Percentiles rank a stretch among this genome's conserved stretches.
phyloP scores from a whole-genome alignment of 1,140 invertebrate genomes.

The Carposina sasakii region DNA sequence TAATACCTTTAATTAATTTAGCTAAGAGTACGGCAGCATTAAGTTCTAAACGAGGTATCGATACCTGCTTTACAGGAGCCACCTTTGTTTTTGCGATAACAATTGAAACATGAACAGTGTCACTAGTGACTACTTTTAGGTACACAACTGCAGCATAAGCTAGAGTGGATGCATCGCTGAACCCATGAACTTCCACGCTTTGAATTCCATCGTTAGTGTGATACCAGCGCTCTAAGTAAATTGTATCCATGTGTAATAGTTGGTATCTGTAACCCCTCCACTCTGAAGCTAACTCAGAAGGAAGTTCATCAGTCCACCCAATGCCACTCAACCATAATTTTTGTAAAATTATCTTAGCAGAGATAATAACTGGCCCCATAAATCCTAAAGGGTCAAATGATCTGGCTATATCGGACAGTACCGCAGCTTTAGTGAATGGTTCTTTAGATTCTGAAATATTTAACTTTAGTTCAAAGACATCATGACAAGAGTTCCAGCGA shows the following conservation, averaged over 20 bases:
- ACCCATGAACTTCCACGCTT: constrained; percentile 14
- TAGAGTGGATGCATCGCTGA: neutral
- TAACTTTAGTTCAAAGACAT: constrained; percentile 25
- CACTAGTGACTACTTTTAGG: neutral
- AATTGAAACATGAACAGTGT: constrained; percentile 11
- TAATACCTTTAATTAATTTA: constrained; percentile 3
- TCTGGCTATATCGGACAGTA: constrained; percentile 29
- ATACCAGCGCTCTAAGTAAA: constrained; percentile 16
- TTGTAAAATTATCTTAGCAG: constrained; percentile 62
- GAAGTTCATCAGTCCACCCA: constrained; percentile 49
- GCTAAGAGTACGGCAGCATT: constrained; percentile 38
- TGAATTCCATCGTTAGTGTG: neutral
- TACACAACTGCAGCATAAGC: constrained; percentile 10
- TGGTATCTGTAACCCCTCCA: constrained; percentile 21
- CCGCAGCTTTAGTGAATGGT: constrained; percentile 22
- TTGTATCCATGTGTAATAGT: constrained; percentile 12
- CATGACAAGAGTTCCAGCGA: constrained; percentile 31
- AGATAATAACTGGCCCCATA: constrained; percentile 48
- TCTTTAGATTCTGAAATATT: neutral
- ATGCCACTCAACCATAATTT: constrained; percentile 44
- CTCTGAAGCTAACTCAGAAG: constrained; percentile 16
- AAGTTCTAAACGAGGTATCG: constrained; percentile 62
- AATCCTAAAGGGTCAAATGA: constrained; percentile 35
- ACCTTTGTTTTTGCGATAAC: constrained; percentile 47
- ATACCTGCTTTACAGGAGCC: constrained; percentile 42